Evolutionary conservation across 37 sponge, comb jelly and placozoan genomes (phyloP).

Genomic region (Ephydatia muelleri): DNA sequence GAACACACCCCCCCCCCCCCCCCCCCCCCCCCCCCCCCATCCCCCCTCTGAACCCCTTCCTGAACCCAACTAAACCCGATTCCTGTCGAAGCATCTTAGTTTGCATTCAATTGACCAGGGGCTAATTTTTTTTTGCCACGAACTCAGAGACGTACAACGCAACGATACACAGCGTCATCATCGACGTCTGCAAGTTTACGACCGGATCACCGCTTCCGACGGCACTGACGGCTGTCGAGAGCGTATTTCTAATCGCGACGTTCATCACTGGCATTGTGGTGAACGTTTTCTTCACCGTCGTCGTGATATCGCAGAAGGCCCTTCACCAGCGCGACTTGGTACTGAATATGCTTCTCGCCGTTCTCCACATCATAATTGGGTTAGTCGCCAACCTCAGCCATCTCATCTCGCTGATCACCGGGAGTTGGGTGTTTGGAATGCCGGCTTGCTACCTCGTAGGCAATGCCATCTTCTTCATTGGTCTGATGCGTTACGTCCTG

Average conservation of each 20-base stretch:
- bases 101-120: too few relatives aligned
- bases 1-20: too few relatives aligned
- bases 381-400: not conserved
- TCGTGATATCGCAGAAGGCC: not conserved
- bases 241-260: not conserved
- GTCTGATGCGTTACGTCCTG: not conserved
- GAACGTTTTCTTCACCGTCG: not conserved
- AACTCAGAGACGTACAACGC: not conserved
- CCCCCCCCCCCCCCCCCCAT: too few relatives aligned
- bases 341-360: not conserved
- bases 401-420: not conserved
- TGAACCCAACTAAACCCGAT: too few relatives aligned
- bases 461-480: not conserved
- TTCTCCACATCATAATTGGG: not conserved
- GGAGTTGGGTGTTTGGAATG: not conserved
- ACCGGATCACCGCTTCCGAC: not conserved
- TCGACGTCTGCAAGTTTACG: not conserved
- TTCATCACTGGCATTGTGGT: not conserved
- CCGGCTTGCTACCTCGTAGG: not conserved
- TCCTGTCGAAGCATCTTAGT: too few relatives aligned
- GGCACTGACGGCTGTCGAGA: not conserved
- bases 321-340: not conserved
- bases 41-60: too few relatives aligned
- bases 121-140: too few relatives aligned
- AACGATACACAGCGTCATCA: not conserved